Evolutionary conservation across 2,888 invertebrate species (phyloP), one percentile per base, ranked within the genome.

Genomic region (Uropetala carovei): DNA sequence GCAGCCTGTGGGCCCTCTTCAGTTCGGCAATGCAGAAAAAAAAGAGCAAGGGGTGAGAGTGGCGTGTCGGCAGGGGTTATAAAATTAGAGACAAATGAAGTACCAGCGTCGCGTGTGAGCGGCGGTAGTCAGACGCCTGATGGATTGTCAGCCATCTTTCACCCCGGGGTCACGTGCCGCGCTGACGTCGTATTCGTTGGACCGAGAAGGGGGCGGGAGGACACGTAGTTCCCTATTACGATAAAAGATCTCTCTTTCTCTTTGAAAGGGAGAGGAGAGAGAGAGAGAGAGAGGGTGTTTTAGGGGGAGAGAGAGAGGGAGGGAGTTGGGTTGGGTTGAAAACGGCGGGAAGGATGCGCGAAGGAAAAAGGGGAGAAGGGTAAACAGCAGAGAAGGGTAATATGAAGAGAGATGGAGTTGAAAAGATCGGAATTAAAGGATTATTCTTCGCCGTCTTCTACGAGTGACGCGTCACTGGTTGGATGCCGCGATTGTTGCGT

Each of bases 61-160:
- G 43, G 64, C 75, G 22, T 18, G 86, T 43, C 64, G 14, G 64
- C 30, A 56, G 18, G 60, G n/a, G 89, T 60, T 30, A 89, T 64
- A 89, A 89, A 89, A 89, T 89, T 89, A 89, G 89, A 89, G 89
- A 89, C 64, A 89, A 86, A 86, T 86, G 86, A 86, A 86, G 43
- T 60, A 59, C 60, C 30, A 16, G 18, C 59, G 43, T 27, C 30
- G 22, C 59, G 89, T 43, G 89, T 68, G 89, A 75, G 75, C 27
- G 27, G 75, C 27, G 27, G 75, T 89, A n/a, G 89, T 43, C 64
- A 18, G 89, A 16, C 43, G 89, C 59, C 89, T 89, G 89, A 89
- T 89, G 89, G 89, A 89, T 89, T 64, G 89, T 64, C 64, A 64
- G 56, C 60, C 60, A 56, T 86, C 60, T 56, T 43, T 43, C 68